Base-by-base conservation (phyloP, 2,797 vertebrate species). In the Psittacula derbiana region DNA sequence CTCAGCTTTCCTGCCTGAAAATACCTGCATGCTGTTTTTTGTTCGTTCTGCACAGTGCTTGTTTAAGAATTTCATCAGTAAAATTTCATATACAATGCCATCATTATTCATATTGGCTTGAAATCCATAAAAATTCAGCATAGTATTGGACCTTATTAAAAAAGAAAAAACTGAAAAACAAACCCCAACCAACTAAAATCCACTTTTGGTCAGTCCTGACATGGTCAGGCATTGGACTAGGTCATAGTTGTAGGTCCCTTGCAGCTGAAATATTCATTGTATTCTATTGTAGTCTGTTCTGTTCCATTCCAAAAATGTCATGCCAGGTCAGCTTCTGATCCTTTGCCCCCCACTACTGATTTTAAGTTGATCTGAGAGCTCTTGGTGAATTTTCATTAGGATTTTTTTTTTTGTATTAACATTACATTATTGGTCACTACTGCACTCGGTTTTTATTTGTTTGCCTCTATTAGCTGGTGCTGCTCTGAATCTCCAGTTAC, bases 261-360 rank as follows among this genome's bases (percentile, higher is more conserved):
- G 25, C 30, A 71, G 15, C 2, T 41, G 31, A 24, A 83, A 40
- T 61, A 2, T 47, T 61, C 23, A 9, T 27, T 31, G 17, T 15
- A 8, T 24, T 41, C 4, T 25, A 3, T 16, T n/a, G 53, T 55
- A n/a, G 28, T 40, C 41, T 33, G 4, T 38, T 47, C 41, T 38
- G 28, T 55, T 41, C 53, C 49, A 25, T 28, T 46, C 40, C 43
- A 20, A 33, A 81, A 67, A 61, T 19, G 11, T 28, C 19, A 30
- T 21, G 17, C 24, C 66, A 83, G 18, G 12, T 62, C 24, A 73
- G 6, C 38, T 83, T n/a, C 52, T 43, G 36, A 62, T 6, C 4
- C 21, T 83, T 78, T 75, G 16, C 1, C 5, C 11, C 6, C 0
- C 0, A 3, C 8, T 40, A 28, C 23, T 52, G 23, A 33, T 88